Conservation (phyloP, 2,888 invertebrate species). For the Neoaliturus tenellus region DNA sequence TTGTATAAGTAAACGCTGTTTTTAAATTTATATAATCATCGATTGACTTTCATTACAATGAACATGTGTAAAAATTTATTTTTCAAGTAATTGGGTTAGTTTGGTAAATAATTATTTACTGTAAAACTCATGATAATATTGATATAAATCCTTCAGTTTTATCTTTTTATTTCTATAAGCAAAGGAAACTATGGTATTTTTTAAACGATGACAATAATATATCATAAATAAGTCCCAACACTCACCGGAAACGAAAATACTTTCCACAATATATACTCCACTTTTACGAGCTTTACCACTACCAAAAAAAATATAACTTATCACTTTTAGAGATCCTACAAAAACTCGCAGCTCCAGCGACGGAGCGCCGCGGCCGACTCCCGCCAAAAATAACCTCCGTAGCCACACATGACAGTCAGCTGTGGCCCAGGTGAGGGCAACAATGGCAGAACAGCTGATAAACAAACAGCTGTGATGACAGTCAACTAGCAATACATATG, state of each 20-base stretch:
- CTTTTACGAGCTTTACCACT: not conserved
- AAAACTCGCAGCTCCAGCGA: constrained; percentile 17
- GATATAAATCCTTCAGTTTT: no score
- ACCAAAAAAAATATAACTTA: not conserved
- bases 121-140: no score
- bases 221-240: no score
- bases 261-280: constrained; percentile 3
- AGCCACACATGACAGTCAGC: constrained; percentile 6
- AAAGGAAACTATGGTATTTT: no score
- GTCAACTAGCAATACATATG: not conserved
- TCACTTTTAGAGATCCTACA: not conserved
- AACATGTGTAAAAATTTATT: no score
- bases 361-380: not conserved
- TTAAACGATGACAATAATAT: no score
- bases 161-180: no score
- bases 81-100: no score
- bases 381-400: not conserved
- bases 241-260: constrained; percentile 8
- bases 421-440: constrained; percentile 12
- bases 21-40: no score
- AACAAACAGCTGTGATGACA: constrained; percentile 24
- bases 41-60: no score
- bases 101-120: no score
- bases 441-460: constrained; percentile 35
- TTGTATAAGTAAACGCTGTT: no score